phyloP scores from a whole-genome alignment of 1,140 invertebrate species.

The Nephila pilipes region DNA sequence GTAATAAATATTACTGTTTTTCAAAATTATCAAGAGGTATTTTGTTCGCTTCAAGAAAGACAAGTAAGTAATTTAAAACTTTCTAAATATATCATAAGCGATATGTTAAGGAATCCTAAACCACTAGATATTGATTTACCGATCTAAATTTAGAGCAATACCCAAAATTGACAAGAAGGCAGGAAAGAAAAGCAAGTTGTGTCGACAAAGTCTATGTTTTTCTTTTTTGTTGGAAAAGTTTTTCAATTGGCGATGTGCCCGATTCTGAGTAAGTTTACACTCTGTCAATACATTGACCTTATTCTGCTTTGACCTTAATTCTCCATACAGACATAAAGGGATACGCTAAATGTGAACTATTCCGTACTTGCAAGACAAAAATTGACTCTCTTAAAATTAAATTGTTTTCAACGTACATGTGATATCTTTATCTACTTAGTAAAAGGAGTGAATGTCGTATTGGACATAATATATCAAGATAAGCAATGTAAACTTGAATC shows the following conservation, averaged over 20 bases:
- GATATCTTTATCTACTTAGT: too few relatives aligned
- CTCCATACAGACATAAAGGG: not conserved
- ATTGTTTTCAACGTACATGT: too few relatives aligned
- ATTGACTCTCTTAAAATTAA: too few relatives aligned
- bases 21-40: not conserved
- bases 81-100: not conserved
- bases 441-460: too few relatives aligned
- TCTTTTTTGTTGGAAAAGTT: not conserved
- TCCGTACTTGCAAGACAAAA: too few relatives aligned
- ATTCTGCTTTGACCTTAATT: not conserved
- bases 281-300: not conserved
- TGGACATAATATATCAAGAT: too few relatives aligned
- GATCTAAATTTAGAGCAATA: not conserved
- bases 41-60: not conserved
- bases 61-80: not conserved
- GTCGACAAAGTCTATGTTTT: not conserved
- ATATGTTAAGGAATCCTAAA: not conserved
- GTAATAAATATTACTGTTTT: not conserved
- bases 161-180: not conserved
- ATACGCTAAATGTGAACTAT: too few relatives aligned
- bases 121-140: not conserved
- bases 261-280: not conserved
- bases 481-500: too few relatives aligned
- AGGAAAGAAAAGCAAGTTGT: constrained; percentile 6
- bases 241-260: constrained; percentile 11